Evolutionary conservation across 2,113 vertebrate genomes (phyloP), one percentile per base, ranked within the genome.

Genomic region (Cryptoleucopteryx plumbea): DNA sequence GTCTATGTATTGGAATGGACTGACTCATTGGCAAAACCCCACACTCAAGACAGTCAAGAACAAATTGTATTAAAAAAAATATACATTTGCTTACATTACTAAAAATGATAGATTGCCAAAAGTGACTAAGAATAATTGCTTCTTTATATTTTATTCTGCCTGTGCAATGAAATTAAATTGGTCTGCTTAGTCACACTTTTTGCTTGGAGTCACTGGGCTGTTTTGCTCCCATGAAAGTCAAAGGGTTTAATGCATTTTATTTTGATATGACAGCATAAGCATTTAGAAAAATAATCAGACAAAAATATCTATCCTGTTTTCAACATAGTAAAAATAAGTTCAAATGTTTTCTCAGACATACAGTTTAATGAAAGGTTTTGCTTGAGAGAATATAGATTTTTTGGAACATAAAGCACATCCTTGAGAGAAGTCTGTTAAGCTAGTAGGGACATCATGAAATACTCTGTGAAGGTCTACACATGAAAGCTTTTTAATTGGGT

Each of bases 81-180:
- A 91, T 80, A 95, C 66, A 88, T 97, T 96, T 94, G 38, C 71
- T 96, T 96, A 53, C 80, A n/a, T 83, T 96, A 63, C 84, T 96
- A 95, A 94, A 94, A 91, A 80, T 29, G n/a, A 78, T 91, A 75
- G 84, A 71, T 80, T 91, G 87, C 91, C 95, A 96, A 81, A 97
- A 96, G 13, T 91, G 71, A 88, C 78, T 82, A 94, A 94, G 87
- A 96, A 83, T 96, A 95, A 96, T 97, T 91, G 14, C 62, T 93
- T 93, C 84, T 95, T 95, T 90, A 83, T 91, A 67, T 94, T 93
- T 90, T 65, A 80, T 89, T 94, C 84, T 93, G 82, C 63, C 43
- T 59, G 71, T 86, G 84, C 70, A 95, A 84, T 81, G 82, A 92
- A 97, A 95, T 95, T 96, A 94, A 83, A 96, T 95, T 95, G 86